phyloP scores from a whole-genome alignment of 1,140 invertebrate genomes.

The Platyura marginata region DNA sequence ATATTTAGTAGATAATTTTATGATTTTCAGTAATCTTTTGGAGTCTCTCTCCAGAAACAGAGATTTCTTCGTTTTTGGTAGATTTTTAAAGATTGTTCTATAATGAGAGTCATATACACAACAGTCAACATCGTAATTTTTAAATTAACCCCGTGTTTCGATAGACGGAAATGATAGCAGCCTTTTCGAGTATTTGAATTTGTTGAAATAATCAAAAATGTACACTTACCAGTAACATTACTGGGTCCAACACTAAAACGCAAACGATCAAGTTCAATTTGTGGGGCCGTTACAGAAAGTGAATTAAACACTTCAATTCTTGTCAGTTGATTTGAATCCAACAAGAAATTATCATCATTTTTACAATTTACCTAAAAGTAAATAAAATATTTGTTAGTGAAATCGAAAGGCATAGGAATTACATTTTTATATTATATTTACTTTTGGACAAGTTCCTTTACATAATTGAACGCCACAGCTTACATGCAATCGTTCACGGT shows the following conservation, averaged over 20 bases:
- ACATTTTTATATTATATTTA: constrained; percentile 14
- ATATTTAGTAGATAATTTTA: too few relatives aligned
- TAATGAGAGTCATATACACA: too few relatives aligned
- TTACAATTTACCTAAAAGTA: constrained; percentile 23
- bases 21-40: too few relatives aligned
- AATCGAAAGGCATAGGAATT: background rate
- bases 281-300: constrained; percentile 54
- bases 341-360: constrained; percentile 10
- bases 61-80: too few relatives aligned
- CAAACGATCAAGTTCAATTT: constrained; percentile 40
- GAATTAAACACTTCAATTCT: constrained; percentile 57
- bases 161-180: too few relatives aligned
- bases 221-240: constrained; percentile 17
- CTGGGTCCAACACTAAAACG: constrained; percentile 17
- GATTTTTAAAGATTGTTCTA: too few relatives aligned
- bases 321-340: constrained; percentile 28
- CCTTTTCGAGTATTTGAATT: too few relatives aligned
- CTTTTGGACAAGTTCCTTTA: constrained; percentile 39
- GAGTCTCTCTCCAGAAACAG: too few relatives aligned
- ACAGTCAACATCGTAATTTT: too few relatives aligned
- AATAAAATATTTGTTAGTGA: constrained; percentile 1
- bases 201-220: too few relatives aligned
- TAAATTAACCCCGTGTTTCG: background rate
- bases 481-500: constrained; percentile 49
- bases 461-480: constrained; percentile 45